These are phyloP conservation scores for Drosophila novamexicana DNA, from an alignment of 1,140 invertebrate species.

Conservation along the genomic window DNA sequence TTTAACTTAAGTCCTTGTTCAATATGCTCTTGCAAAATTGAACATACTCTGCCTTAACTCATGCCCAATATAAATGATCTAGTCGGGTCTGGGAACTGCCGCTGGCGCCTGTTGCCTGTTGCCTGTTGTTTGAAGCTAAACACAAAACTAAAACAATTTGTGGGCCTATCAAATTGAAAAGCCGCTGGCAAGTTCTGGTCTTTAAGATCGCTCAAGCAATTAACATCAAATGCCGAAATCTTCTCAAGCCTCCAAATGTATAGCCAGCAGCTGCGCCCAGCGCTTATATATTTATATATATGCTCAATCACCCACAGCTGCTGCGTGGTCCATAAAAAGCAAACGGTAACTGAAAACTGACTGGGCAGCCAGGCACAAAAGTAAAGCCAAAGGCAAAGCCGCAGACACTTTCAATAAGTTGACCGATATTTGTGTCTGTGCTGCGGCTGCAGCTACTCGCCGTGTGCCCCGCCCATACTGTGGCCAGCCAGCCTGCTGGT, in stretches of 20 bases:
- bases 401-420: slow-evolving; percentile 58
- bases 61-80: slow-evolving; percentile 12
- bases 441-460: slow-evolving; percentile 8
- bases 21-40: too few relatives aligned
- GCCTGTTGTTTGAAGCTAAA: slow-evolving; percentile 25
- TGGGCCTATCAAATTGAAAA: slow-evolving; percentile 46
- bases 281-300: not conserved
- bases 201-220: slow-evolving; percentile 36
- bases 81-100: slow-evolving; percentile 5
- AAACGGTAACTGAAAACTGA: slow-evolving; percentile 27
- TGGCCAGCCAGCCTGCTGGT: slow-evolving; percentile 6
- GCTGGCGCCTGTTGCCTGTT: slow-evolving; percentile 18
- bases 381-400: slow-evolving; percentile 23
- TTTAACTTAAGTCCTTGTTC: too few relatives aligned
- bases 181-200: slow-evolving; percentile 18
- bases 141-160: slow-evolving; percentile 48
- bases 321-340: slow-evolving; percentile 36
- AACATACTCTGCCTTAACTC: not conserved
- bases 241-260: slow-evolving; percentile 17
- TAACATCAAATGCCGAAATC: slow-evolving; percentile 38
- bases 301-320: slow-evolving; percentile 36
- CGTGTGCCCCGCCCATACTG: not conserved
- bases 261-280: slow-evolving; percentile 11
- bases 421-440: slow-evolving; percentile 51
- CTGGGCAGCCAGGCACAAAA: not conserved